phyloP scores from a whole-genome alignment of 2,888 invertebrate genomes.

The Diarsia brunnea region DNA sequence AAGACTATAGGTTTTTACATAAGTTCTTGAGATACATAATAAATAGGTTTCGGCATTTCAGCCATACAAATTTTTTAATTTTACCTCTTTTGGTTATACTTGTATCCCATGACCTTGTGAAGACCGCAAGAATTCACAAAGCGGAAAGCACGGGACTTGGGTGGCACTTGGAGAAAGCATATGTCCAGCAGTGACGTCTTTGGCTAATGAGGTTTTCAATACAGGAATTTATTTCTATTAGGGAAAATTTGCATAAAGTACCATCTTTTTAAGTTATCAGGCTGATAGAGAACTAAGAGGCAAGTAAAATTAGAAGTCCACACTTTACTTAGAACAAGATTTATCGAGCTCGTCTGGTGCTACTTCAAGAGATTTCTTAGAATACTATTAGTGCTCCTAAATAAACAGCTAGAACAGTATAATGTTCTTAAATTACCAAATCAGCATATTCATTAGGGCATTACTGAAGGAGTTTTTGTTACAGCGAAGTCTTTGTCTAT shows the following conservation, averaged over 20 bases:
- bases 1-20: too few species aligned
- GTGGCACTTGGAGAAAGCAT: background rate
- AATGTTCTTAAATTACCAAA: slow-evolving; percentile 24
- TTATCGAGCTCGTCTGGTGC: background rate
- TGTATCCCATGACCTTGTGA: background rate
- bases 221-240: background rate
- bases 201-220: background rate
- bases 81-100: too few species aligned
- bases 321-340: background rate
- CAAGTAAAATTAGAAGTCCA: background rate
- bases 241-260: background rate
- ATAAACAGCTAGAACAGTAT: slow-evolving; percentile 12
- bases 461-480: slow-evolving; percentile 20
- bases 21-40: too few species aligned
- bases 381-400: background rate
- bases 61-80: too few species aligned
- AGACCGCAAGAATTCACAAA: background rate
- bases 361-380: background rate
- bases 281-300: background rate
- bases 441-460: slow-evolving; percentile 36
- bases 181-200: background rate
- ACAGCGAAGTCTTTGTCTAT: background rate
- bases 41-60: too few species aligned
- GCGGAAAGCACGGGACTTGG: background rate
- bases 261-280: background rate